phyloP scores from a whole-genome alignment of 2,797 vertebrate species.

The Heteromormyrus szaboi region DNA sequence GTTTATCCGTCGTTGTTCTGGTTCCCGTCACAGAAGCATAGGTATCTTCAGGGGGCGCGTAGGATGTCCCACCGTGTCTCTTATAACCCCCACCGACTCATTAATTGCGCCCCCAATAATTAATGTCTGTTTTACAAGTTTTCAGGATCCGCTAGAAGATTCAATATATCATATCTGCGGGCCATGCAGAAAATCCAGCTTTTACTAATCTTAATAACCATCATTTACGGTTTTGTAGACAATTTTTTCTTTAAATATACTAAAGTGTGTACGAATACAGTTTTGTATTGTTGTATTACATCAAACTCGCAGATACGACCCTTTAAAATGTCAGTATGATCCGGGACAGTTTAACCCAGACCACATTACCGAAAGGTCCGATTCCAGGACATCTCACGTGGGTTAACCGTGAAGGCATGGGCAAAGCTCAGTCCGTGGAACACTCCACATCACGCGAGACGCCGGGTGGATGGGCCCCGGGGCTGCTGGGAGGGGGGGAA shows the following conservation, averaged over 20 bases:
- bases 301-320: not conserved
- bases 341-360: not conserved
- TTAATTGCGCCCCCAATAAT: not conserved
- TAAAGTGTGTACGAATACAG: not conserved
- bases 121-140: not conserved
- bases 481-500: slow-evolving; percentile 37
- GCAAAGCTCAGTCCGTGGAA: not conserved
- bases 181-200: not conserved
- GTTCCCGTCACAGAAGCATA: not conserved
- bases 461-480: slow-evolving; percentile 33
- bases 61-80: not conserved
- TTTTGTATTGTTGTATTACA: not conserved
- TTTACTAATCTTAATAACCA: not conserved
- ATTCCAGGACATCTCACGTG: not conserved
- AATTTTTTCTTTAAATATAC: not conserved
- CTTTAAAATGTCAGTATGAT: not conserved
- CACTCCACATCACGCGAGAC: slow-evolving; percentile 40
- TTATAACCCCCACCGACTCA: not conserved
- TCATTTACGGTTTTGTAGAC: not conserved
- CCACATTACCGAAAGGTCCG: not conserved
- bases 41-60: not conserved
- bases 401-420: not conserved
- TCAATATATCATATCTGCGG: not conserved
- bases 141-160: not conserved
- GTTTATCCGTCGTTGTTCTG: not conserved